These are phyloP conservation scores for Megaceryle torquata DNA, from an alignment of 2,113 vertebrate genomes.

Conservation along the genomic window DNA sequence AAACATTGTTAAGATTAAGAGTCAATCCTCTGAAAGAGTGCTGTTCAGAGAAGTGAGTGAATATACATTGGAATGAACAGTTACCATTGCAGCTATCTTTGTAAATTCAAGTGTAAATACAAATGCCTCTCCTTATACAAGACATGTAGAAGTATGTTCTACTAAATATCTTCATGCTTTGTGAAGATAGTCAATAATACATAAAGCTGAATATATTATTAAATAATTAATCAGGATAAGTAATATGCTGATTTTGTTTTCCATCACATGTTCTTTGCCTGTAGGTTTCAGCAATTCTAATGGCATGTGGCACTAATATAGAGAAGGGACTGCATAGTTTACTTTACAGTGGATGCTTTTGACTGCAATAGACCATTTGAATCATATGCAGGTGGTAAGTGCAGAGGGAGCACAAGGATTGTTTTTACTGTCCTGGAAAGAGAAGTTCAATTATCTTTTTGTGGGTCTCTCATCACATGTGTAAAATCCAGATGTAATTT, in stretches of 20 bases:
- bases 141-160: not conserved
- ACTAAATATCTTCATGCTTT: not conserved
- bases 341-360: constrained; percentile 19
- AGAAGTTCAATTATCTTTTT: constrained; percentile 13
- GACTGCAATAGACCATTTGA: constrained; percentile 15
- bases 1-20: not conserved
- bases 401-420: not conserved
- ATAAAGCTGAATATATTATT: not conserved
- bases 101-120: not conserved
- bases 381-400: constrained; percentile 44
- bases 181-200: not conserved
- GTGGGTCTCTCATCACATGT: constrained; percentile 18
- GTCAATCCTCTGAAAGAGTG: not conserved
- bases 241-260: not conserved
- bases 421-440: not conserved
- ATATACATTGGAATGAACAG: not conserved
- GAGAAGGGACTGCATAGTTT: constrained; percentile 26
- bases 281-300: constrained; percentile 27
- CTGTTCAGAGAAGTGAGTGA: not conserved
- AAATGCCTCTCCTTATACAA: not conserved
- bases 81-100: not conserved
- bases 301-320: not conserved
- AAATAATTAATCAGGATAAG: not conserved
- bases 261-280: not conserved
- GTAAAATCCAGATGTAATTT: constrained; percentile 28